A percentile compares a stretch with the other conserved stretches of the same genome.
These are phyloP conservation scores for Cryptotermes secundus DNA, from an alignment of 1,140 invertebrate genomes.

Conservation along the genomic window DNA sequence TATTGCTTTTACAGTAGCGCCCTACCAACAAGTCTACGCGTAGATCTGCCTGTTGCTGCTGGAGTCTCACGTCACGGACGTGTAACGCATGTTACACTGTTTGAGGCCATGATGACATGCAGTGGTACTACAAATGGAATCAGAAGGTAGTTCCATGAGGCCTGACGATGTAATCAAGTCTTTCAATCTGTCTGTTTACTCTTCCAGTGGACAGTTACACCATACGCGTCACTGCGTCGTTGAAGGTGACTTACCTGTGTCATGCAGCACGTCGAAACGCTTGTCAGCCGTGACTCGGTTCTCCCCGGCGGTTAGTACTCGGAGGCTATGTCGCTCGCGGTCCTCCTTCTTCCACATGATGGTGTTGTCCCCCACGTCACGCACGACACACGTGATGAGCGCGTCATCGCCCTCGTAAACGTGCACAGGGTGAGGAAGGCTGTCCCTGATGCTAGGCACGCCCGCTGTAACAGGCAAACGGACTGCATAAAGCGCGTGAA, in stretches of 20 bases:
- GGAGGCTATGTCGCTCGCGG: conserved; percentile 52
- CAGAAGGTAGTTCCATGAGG: too few relatives aligned
- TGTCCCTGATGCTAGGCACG: conserved; percentile 39
- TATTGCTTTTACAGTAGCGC: too few relatives aligned
- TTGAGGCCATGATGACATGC: too few relatives aligned
- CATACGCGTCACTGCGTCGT: background rate
- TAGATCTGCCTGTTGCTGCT: too few relatives aligned
- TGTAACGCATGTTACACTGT: too few relatives aligned
- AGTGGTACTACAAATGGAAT: too few relatives aligned
- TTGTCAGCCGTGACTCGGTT: conserved; percentile 69
- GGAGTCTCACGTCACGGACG: too few relatives aligned
- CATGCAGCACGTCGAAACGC: conserved; percentile 69
- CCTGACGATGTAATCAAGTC: too few relatives aligned
- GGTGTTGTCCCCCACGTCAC: conserved; percentile 63
- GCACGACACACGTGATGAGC: conserved; percentile 72
- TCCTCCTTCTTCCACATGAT: conserved; percentile 70
- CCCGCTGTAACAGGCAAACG: conserved; percentile 18
- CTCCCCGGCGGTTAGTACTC: conserved; percentile 71
- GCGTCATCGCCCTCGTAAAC: conserved; percentile 71
- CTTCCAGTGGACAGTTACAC: too few relatives aligned
- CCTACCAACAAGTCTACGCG: too few relatives aligned
- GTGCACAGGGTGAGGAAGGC: conserved; percentile 43
- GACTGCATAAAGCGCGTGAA: too few relatives aligned
- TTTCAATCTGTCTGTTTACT: too few relatives aligned
- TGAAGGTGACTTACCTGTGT: conserved; percentile 56